Percentiles rank a stretch among this genome's conserved stretches.
Evolutionary conservation across 2,113 vertebrate genomes (phyloP).

Genomic region (Hippoglossus stenolepis): DNA sequence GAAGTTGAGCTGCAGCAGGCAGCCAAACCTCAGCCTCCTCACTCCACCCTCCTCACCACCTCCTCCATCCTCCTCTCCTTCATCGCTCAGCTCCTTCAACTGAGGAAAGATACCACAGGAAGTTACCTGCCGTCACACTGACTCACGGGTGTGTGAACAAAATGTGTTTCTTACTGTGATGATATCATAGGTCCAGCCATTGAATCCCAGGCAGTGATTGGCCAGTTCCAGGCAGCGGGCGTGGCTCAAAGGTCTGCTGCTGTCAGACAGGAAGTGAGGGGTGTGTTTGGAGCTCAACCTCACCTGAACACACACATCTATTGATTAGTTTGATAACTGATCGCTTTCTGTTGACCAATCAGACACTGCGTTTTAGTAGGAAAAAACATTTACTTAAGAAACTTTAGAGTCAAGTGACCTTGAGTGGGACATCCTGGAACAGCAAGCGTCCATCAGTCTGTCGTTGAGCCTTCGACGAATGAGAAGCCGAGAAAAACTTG

Average conservation of each 20-base stretch:
- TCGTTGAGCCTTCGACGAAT: conserved; percentile 81
- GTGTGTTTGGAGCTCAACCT: conserved; percentile 71
- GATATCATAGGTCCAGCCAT: conserved; percentile 73
- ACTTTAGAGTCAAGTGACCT: conserved; percentile 69
- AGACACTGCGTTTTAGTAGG: neutral
- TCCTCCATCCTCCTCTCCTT: neutral
- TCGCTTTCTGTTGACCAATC: neutral
- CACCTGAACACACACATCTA: conserved; percentile 67
- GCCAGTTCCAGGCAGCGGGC: conserved; percentile 68
- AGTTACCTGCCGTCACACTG: neutral
- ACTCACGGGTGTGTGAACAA: too few species aligned
- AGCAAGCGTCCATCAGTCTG: conserved; percentile 73
- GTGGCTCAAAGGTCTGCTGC: conserved; percentile 61
- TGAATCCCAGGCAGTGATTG: conserved; percentile 74
- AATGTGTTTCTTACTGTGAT: conserved; percentile 59
- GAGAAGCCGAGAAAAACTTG: conserved; percentile 84
- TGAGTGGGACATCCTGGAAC: conserved; percentile 82
- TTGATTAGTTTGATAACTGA: too few species aligned
- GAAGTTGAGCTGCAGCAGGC: conserved; percentile 67
- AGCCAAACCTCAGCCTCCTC: conserved; percentile 56
- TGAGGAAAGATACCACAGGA: conserved; percentile 22
- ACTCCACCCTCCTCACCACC: conserved; percentile 24
- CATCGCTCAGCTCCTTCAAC: conserved; percentile 56
- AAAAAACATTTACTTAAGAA: too few species aligned
- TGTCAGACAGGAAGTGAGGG: conserved; percentile 47